Conservation (phyloP, 2,113 vertebrate genomes). For the Meleagris gallopavo region DNA sequence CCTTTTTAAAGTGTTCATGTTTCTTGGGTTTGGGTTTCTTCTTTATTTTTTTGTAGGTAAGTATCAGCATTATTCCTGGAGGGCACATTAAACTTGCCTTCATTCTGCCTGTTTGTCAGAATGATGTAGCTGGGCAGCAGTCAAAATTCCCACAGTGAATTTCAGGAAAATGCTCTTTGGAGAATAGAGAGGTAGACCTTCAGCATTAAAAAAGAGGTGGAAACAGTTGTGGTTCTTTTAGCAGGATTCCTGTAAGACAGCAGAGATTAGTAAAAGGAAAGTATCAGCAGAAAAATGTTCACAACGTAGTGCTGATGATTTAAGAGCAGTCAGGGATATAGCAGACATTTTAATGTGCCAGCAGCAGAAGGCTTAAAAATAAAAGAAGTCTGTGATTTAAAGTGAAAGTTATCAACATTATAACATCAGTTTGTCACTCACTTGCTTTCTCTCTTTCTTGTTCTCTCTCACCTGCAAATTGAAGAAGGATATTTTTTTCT, state of each 20-base stretch:
- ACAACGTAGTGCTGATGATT: slow-evolving; percentile 50
- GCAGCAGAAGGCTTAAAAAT: slow-evolving; percentile 48
- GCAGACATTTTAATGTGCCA: slow-evolving; percentile 57
- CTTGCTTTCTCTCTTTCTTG: neutral
- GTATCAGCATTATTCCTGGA: neutral
- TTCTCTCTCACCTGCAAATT: neutral
- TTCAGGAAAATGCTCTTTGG: slow-evolving; percentile 12
- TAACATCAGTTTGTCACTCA: neutral
- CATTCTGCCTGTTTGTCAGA: neutral
- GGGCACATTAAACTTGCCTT: neutral
- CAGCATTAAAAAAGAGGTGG: neutral
- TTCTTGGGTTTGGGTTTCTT: neutral
- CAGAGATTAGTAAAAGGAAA: slow-evolving; percentile 47
- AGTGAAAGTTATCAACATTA: slow-evolving; percentile 11
- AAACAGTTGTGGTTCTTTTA: slow-evolving; percentile 11
- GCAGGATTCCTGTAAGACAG: slow-evolving; percentile 41
- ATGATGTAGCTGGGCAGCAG: neutral
- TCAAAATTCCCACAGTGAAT: neutral
- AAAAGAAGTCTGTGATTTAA: slow-evolving; percentile 31
- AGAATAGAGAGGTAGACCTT: slow-evolving; percentile 36
- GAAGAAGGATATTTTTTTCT: neutral
- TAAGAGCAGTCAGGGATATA: slow-evolving; percentile 59
- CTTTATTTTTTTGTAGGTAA: neutral
- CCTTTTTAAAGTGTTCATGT: neutral
- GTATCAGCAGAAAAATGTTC: slow-evolving; percentile 67